These are phyloP conservation scores for Semnornis frantzii DNA, from an alignment of 2,113 vertebrate species.

Conservation along the genomic window DNA sequence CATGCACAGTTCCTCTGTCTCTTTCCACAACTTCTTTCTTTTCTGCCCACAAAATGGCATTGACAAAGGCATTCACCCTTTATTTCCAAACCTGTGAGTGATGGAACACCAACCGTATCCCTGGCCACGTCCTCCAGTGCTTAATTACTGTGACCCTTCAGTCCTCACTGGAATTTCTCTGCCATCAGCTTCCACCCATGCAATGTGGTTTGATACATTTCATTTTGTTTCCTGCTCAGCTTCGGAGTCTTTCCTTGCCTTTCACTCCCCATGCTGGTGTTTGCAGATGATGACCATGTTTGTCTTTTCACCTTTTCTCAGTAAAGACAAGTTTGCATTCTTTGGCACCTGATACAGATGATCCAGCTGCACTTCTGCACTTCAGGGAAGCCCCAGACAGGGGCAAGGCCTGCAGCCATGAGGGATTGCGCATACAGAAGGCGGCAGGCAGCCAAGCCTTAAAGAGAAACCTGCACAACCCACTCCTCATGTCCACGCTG, in stretches of 20 bases:
- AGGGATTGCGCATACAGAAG: accelerated
- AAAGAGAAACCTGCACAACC: background rate
- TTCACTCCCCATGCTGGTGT: background rate
- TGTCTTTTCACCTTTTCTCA: constrained; percentile 49
- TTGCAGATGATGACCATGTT: constrained; percentile 27
- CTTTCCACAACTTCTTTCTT: background rate
- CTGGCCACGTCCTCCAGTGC: constrained; percentile 41
- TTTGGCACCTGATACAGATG: background rate
- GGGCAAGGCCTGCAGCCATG: background rate
- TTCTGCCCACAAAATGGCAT: background rate
- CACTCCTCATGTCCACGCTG: accelerated
- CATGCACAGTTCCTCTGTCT: background rate
- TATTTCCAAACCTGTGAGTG: constrained; percentile 46
- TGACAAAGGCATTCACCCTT: constrained; percentile 20
- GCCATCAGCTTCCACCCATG: background rate
- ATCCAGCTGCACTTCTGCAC: background rate
- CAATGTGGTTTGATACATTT: background rate
- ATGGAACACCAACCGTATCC: constrained; percentile 36
- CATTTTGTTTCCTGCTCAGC: background rate
- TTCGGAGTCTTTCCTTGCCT: constrained; percentile 8
- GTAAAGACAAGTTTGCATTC: constrained; percentile 8
- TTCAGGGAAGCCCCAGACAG: background rate
- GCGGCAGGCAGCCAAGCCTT: background rate
- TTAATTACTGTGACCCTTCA: constrained; percentile 58
- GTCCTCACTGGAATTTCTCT: constrained; percentile 48